phyloP scores from a whole-genome alignment of 1,140 invertebrate genomes.

The Lordiphosa mommai region DNA sequence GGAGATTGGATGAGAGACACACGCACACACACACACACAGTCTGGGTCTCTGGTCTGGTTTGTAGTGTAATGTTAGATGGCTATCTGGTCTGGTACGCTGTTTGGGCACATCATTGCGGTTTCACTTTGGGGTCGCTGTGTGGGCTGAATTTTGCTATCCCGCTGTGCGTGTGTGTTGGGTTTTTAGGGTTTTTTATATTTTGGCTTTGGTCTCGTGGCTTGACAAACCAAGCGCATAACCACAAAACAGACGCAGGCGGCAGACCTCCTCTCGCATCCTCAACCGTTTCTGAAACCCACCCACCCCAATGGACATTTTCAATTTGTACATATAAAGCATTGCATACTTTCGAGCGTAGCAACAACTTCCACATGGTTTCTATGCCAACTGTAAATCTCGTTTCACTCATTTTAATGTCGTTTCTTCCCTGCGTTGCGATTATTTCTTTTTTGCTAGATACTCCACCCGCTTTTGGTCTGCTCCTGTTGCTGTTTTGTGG shows the following conservation, averaged over 20 bases:
- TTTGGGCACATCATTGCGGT: background rate
- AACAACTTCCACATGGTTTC: too few relatives aligned
- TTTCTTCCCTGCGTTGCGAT: background rate
- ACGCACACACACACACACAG: background rate
- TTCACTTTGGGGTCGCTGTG: background rate
- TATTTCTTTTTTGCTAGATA: background rate
- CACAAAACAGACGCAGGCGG: conserved; percentile 56
- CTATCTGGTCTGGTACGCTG: conserved; percentile 4
- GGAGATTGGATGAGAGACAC: background rate
- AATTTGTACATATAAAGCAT: too few relatives aligned
- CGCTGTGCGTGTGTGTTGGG: background rate
- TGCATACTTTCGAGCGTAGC: too few relatives aligned
- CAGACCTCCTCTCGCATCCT: too few relatives aligned
- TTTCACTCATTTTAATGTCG: conserved; percentile 7
- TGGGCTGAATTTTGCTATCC: background rate
- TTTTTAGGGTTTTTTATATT: conserved; percentile 30
- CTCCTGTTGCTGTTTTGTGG: conserved; percentile 41
- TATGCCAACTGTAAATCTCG: too few relatives aligned
- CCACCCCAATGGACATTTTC: too few relatives aligned
- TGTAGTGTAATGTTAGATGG: conserved; percentile 9
- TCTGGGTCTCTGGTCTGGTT: background rate
- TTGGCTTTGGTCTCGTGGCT: conserved; percentile 50
- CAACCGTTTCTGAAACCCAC: too few relatives aligned
- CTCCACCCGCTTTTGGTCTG: background rate
- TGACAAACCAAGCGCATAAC: conserved; percentile 67